phyloP scores from a whole-genome alignment of 2,113 vertebrate species.

The Tympanuchus pallidicinctus region DNA sequence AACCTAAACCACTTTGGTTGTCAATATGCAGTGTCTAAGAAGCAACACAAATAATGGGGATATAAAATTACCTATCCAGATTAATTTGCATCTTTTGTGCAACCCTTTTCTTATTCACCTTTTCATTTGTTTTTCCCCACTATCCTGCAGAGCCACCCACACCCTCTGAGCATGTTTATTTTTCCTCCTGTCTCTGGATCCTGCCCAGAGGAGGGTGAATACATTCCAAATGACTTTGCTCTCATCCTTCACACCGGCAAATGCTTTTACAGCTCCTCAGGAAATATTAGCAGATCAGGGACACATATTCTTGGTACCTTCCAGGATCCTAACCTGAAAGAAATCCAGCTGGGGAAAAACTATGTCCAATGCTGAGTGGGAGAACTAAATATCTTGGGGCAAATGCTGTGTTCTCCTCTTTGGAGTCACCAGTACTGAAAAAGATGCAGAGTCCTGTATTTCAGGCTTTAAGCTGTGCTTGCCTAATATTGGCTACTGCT shows the following conservation, averaged over 20 bases:
- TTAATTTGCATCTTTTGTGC: neutral
- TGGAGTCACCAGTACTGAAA: neutral
- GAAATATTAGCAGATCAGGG: neutral
- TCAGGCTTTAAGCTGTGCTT: neutral
- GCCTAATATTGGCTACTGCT: neutral
- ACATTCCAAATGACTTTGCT: neutral
- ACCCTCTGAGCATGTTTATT: neutral
- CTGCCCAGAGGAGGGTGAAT: neutral
- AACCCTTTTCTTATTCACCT: neutral
- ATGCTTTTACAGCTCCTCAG: neutral
- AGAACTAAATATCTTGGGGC: neutral
- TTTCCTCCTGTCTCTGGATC: conserved; percentile 16
- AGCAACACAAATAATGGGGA: neutral
- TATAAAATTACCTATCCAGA: neutral
- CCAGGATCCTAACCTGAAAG: neutral
- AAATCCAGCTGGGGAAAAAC: neutral
- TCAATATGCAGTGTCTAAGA: neutral
- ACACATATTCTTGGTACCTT: neutral
- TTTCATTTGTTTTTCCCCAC: neutral
- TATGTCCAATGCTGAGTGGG: accelerated
- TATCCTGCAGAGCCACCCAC: conserved; percentile 11
- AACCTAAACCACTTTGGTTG: neutral
- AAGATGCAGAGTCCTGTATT: neutral
- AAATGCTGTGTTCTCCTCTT: neutral
- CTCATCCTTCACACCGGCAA: neutral